These are phyloP conservation scores for Oreotragus oreotragus DNA, from an alignment of 2,113 vertebrate genomes.

Conservation along the genomic window DNA sequence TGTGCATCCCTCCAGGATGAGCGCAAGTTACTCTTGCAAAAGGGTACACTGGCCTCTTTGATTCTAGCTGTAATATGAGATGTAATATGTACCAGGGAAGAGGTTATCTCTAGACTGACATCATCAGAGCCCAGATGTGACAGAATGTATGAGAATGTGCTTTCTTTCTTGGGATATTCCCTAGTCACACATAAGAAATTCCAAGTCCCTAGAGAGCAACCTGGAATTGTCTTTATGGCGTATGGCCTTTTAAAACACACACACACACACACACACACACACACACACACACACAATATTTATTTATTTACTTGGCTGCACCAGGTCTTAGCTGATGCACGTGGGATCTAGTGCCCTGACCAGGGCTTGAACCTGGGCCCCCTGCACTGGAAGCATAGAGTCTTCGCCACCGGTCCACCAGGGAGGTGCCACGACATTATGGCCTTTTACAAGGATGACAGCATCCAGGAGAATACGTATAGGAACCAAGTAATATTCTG, in stretches of 20 bases:
- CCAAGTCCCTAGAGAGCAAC: background rate
- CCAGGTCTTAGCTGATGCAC: background rate
- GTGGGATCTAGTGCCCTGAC: background rate
- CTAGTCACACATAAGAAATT: background rate
- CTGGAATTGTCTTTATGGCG: background rate
- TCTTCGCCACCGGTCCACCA: rapidly evolving
- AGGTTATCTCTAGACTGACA: background rate
- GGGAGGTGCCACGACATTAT: background rate
- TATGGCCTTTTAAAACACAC: background rate
- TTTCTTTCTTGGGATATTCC: background rate
- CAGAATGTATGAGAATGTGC: background rate
- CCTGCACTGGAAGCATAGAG: background rate
- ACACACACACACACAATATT: background rate
- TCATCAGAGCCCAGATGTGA: background rate
- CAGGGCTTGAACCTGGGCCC: background rate
- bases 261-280: too few relatives aligned
- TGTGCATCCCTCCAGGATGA: background rate
- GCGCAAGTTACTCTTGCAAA: background rate
- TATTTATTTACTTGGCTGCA: background rate
- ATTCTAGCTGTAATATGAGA: background rate
- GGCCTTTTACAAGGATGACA: background rate
- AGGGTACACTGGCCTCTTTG: background rate
- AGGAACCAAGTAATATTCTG: background rate
- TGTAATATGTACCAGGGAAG: rapidly evolving
- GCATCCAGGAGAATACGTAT: background rate